Base-by-base conservation (phyloP, 2,888 invertebrate genomes). In the Xylota segnis region DNA sequence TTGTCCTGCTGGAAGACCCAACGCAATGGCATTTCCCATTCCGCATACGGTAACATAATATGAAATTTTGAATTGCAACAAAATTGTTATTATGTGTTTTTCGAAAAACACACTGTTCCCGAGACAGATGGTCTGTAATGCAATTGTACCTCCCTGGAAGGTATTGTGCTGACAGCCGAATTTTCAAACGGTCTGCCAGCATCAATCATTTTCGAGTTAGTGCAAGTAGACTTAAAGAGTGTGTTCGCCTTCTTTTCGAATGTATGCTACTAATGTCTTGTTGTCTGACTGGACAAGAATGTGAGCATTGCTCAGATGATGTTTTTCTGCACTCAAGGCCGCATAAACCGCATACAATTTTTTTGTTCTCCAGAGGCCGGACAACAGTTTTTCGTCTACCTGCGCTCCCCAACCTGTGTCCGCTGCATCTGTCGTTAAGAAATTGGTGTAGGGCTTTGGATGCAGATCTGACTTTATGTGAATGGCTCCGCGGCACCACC, bases 101-200 rank as follows among this genome's bases (percentile, higher is more conserved):
- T n/a, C n/a, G n/a, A n/a, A n/a, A n/a, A n/a, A n/a, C n/a, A n/a
- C n/a, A n/a, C 58, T 10, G 23, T 59, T 47, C 63, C 14, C 43
- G 61, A 63, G 65, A 82, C 18, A 71, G 75, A 37, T 65, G 29
- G 18, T 82, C 63, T 10, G 65, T 56, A n/a, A 65, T 75, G 45
- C 72, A 27, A 18, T 83, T 75, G 74, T 72, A 71, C 29, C 65
- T 79, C 40, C 82, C 76, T 65, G 65, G 65, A 10, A 76, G 68
- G 6, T 65, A 72, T 18, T 75, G 32, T 12, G 74, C 81, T 37
- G 66, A 75, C 18, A 68, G 81, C 6, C 43, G 66, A 74, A 68
- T 78, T 3, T 71, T 70, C n/a, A 77, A 29, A 23, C 59, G 50
- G 18, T 61, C 68, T 59, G 68, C 61, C 45, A 76, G 27, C 40